Evolutionary conservation across 2,113 vertebrate genomes (phyloP).

Genomic region (Pedionomus torquatus): DNA sequence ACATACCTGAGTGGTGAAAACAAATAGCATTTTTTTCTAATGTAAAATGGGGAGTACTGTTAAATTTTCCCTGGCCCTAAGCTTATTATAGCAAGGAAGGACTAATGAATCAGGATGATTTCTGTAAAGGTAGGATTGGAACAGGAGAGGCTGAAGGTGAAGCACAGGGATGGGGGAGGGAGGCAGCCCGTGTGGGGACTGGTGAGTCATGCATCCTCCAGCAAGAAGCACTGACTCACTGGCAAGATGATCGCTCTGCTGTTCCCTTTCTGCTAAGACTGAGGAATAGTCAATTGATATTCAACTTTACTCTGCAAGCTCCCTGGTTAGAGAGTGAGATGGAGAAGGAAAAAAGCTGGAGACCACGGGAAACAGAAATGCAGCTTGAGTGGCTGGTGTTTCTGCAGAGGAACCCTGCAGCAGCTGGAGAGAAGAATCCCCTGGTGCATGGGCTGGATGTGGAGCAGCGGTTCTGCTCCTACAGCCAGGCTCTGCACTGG

Average conservation of each 20-base stretch:
- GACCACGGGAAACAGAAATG: fast-evolving
- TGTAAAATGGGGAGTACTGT: background rate
- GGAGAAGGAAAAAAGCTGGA: background rate
- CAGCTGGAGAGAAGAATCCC: background rate
- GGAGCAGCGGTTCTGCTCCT: background rate
- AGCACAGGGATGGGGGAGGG: background rate
- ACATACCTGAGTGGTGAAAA: background rate
- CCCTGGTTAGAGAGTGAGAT: background rate
- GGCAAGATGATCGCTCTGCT: slow-evolving; percentile 22
- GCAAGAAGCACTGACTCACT: slow-evolving; percentile 57
- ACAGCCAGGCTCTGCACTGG: background rate
- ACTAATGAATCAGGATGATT: background rate
- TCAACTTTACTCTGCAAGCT: background rate
- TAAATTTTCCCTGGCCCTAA: background rate
- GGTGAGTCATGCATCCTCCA: slow-evolving; percentile 51
- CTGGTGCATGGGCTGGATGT: background rate
- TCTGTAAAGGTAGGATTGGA: slow-evolving; percentile 25
- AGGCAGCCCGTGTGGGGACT: slow-evolving; percentile 26
- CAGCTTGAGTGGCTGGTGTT: background rate
- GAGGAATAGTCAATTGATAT: background rate
- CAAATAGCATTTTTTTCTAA: background rate
- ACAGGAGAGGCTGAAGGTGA: slow-evolving; percentile 55
- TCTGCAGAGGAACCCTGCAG: background rate
- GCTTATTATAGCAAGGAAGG: background rate
- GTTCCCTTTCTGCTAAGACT: slow-evolving; percentile 31